A percentile compares a stretch with the other conserved stretches of the same genome.
These are phyloP conservation scores for Cyaniris semiargus DNA, from an alignment of 2,888 invertebrate genomes.

Conservation along the genomic window DNA sequence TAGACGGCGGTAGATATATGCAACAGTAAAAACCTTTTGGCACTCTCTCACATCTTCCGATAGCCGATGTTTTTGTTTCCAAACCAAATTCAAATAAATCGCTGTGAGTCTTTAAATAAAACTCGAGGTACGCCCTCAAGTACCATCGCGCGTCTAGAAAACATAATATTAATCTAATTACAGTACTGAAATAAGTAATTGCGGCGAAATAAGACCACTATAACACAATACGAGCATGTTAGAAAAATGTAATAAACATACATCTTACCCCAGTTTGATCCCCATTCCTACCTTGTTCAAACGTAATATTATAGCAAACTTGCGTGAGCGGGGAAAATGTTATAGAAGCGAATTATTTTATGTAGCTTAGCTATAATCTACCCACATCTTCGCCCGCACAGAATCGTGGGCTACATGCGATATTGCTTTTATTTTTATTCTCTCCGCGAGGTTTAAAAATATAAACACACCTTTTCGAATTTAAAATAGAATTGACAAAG, in stretches of 20 bases:
- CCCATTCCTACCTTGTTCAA: not conserved
- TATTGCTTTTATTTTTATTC: constrained; percentile 11
- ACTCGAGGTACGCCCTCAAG: no score
- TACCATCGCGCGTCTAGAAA: no score
- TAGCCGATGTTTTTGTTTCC: no score
- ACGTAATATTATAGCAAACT: not conserved
- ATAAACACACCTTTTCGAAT: not conserved
- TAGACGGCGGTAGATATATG: no score
- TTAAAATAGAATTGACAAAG: not conserved
- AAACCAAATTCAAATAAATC: no score
- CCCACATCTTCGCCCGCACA: constrained; percentile 13
- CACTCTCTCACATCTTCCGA: not conserved
- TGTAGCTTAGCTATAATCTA: not conserved
- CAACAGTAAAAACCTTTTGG: not conserved
- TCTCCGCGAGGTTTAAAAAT: not conserved
- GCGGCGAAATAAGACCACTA: not conserved
- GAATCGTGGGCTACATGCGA: not conserved
- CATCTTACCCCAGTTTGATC: not conserved
- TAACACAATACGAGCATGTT: not conserved
- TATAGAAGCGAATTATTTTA: not conserved
- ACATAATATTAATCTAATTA: not conserved
- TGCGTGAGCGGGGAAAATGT: not conserved
- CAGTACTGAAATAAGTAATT: not conserved
- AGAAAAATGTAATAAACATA: not conserved
- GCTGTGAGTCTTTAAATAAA: no score